Conservation (phyloP, 2,797 vertebrate genomes). For the Poecilia velifera region DNA sequence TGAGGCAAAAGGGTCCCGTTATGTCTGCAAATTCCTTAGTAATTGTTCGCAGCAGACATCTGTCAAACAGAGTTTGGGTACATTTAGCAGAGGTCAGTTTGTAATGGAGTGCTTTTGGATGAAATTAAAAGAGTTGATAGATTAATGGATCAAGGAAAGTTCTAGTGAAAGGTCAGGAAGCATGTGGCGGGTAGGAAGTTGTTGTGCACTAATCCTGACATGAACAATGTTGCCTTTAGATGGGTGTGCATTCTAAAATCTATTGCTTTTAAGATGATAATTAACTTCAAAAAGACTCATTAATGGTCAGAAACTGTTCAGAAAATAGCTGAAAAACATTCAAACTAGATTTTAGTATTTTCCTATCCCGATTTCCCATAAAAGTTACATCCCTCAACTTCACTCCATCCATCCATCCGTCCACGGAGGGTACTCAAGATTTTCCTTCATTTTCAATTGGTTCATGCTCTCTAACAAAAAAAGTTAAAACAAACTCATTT, state of each 20-base stretch:
- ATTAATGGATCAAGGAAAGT: conserved; percentile 43
- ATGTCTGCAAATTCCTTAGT: conserved; percentile 57
- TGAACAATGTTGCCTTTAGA: not conserved
- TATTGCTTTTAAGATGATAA: not conserved
- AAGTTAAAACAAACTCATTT: conserved; percentile 39
- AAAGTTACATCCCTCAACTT: not conserved
- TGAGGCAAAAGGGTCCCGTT: conserved; percentile 31
- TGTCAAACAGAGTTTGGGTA: conserved; percentile 47
- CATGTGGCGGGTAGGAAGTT: conserved; percentile 3
- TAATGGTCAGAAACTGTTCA: not conserved
- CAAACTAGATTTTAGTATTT: not conserved
- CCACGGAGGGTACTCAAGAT: not conserved
- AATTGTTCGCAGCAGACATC: conserved; percentile 51
- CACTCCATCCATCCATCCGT: not conserved
- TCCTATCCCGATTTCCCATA: not conserved
- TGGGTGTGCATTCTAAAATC: conserved; percentile 1
- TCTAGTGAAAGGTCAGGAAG: conserved; percentile 38
- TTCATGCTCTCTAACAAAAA: not conserved
- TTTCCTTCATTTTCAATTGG: not conserved
- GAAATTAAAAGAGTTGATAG: conserved; percentile 47
- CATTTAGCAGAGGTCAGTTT: conserved; percentile 35
- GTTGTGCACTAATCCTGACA: not conserved
- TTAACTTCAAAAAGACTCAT: not conserved
- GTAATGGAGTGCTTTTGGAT: conserved; percentile 10
- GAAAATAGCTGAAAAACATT: not conserved